These are phyloP conservation scores for Acipenser transmontanus DNA, from an alignment of 2,797 vertebrate species.

Conservation along the genomic window DNA sequence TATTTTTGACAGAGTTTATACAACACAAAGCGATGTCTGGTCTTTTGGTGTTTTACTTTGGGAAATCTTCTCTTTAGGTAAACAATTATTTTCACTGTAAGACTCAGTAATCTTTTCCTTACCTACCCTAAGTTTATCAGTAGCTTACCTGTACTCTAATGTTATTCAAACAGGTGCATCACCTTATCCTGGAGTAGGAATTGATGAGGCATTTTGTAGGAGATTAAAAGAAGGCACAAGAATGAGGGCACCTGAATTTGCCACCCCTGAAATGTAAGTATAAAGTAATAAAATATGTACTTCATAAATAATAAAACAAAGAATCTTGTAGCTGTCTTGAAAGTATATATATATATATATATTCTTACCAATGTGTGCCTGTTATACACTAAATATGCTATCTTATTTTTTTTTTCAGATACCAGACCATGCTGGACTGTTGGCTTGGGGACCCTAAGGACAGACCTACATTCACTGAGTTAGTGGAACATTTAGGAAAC, in stretches of 20 bases:
- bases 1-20: constrained; percentile 95
- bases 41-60: constrained; percentile 94
- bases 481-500: constrained; percentile 91
- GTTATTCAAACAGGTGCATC: constrained; percentile 71
- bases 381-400: too few species aligned
- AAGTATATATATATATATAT: too few species aligned
- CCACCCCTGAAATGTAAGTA: constrained; percentile 88
- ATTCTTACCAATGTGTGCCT: too few species aligned
- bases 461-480: constrained; percentile 85
- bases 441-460: constrained; percentile 85
- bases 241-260: constrained; percentile 94
- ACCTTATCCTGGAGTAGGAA: constrained; percentile 92
- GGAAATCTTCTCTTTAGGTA: constrained; percentile 97
- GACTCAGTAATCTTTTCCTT: too few species aligned
- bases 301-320: too few species aligned
- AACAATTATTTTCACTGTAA: constrained; percentile 19
- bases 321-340: too few species aligned
- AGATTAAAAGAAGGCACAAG: constrained; percentile 91
- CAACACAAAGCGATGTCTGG: constrained; percentile 97
- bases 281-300: too few species aligned
- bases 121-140: too few species aligned
- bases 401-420: constrained; percentile 54
- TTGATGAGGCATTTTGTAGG: constrained; percentile 93
- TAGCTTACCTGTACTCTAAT: too few species aligned
- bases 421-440: constrained; percentile 96